Evolutionary conservation across 2,113 vertebrate species (phyloP).

Genomic region (Clarias gariepinus): DNA sequence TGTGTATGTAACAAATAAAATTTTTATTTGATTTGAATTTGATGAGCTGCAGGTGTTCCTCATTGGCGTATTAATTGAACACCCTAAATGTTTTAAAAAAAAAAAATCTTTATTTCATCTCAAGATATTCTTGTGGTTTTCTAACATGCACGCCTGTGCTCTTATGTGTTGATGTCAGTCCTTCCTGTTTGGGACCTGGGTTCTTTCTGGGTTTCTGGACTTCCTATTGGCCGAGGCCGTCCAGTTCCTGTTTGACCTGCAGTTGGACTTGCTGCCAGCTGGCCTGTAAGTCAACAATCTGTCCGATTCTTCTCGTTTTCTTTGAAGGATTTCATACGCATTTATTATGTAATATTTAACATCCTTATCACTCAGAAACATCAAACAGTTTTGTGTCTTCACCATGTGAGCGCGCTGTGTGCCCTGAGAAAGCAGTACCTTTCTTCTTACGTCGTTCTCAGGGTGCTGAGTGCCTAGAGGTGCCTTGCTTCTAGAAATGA

Average conservation of each 20-base stretch:
- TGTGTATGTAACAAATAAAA: too few relatives aligned
- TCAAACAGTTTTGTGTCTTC: neutral
- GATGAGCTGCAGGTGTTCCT: neutral
- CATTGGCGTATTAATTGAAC: too few relatives aligned
- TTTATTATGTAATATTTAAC: neutral
- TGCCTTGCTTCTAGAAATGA: neutral
- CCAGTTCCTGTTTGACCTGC: constrained; percentile 65
- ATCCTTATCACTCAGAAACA: neutral
- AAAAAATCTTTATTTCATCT: neutral
- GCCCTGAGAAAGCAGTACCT: too few relatives aligned
- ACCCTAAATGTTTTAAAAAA: neutral
- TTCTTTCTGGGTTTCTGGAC: constrained; percentile 70
- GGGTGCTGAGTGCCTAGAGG: neutral
- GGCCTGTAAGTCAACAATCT: constrained; percentile 70
- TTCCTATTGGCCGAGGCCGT: constrained; percentile 65
- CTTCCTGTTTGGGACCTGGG: constrained; percentile 73
- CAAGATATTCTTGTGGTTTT: neutral
- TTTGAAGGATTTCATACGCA: neutral
- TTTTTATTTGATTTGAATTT: too few relatives aligned
- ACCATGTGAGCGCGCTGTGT: neutral
- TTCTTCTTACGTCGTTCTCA: neutral
- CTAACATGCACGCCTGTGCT: neutral
- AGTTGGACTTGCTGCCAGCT: constrained; percentile 72
- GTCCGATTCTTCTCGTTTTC: neutral
- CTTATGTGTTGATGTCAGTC: constrained; percentile 61